These are phyloP conservation scores for Carpatolechia fugitivella DNA, from an alignment of 2,888 invertebrate genomes.

Conservation along the genomic window DNA sequence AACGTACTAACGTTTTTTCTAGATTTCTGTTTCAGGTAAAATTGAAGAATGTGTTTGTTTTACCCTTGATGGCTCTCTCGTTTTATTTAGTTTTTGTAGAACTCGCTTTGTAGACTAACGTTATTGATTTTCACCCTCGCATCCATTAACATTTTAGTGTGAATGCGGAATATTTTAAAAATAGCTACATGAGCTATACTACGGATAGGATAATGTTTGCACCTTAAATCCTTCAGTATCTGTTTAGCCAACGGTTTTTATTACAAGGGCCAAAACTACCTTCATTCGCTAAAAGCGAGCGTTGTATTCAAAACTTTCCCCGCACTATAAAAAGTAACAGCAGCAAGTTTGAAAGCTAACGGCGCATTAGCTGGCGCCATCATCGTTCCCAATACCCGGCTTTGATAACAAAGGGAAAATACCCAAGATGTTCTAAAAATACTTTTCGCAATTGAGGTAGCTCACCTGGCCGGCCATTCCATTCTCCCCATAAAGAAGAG, in stretches of 20 bases:
- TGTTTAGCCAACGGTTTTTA: not conserved
- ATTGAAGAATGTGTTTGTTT: not conserved
- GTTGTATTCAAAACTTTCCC: constrained; percentile 22
- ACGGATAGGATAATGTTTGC: not conserved
- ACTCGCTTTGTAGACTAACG: not conserved
- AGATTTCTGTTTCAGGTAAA: not conserved
- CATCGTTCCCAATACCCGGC: constrained; percentile 61
- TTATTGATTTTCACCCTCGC: too few species aligned
- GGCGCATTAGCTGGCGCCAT: constrained; percentile 46
- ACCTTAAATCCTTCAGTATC: not conserved
- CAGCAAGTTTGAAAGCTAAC: constrained; percentile 42
- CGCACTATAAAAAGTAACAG: constrained; percentile 43
- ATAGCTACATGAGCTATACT: not conserved
- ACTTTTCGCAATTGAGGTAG: constrained; percentile 75
- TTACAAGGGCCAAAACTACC: not conserved
- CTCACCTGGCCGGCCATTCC: constrained; percentile 76
- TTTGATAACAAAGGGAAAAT: constrained; percentile 78
- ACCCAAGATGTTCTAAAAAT: constrained; percentile 77
- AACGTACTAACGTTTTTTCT: not conserved
- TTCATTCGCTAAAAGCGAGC: constrained; percentile 6
- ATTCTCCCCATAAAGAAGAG: constrained; percentile 78
- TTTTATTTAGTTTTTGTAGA: not conserved
- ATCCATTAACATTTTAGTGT: not conserved
- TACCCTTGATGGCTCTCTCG: not conserved
- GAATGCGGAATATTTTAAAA: too few species aligned